Percentiles rank a stretch among this genome's conserved stretches.
Evolutionary conservation across 2,888 invertebrate species (phyloP).

Genomic region (Oithona nana): DNA sequence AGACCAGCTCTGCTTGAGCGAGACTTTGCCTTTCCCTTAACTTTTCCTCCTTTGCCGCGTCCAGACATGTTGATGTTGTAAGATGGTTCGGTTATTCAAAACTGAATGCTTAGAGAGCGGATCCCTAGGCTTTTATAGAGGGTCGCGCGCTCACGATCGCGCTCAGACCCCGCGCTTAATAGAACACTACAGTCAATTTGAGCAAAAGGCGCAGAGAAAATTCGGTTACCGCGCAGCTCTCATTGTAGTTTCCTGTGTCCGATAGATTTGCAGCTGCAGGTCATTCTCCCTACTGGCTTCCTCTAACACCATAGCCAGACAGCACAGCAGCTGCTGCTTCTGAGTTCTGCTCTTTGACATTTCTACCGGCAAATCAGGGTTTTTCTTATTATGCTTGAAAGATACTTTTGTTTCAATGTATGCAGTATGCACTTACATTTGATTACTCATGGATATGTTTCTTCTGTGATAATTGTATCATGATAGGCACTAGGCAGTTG

Average conservation of each 20-base stretch:
- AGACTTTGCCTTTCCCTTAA: constrained; percentile 32
- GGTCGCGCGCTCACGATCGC: background rate
- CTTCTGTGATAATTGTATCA: too few species aligned
- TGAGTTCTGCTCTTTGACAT: too few species aligned
- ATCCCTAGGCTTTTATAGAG: background rate
- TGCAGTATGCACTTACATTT: too few species aligned
- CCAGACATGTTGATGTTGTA: constrained; percentile 26
- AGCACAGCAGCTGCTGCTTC: too few species aligned
- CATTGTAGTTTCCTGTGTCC: background rate
- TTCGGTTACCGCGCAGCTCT: too few species aligned
- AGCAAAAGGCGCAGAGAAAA: background rate
- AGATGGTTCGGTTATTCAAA: background rate
- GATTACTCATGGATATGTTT: too few species aligned
- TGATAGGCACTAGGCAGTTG: too few species aligned
- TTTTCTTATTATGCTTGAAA: too few species aligned
- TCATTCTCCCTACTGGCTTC: too few species aligned
- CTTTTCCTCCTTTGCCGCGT: constrained; percentile 31
- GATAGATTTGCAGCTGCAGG: background rate
- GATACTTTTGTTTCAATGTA: too few species aligned
- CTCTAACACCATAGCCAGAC: too few species aligned
- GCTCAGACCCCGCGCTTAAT: background rate
- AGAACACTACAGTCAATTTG: background rate
- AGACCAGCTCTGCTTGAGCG: constrained; percentile 28
- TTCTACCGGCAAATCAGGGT: too few species aligned
- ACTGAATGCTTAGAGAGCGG: background rate